Evolutionary conservation across 2,888 invertebrate species (phyloP).

Genomic region (Timandra comae): DNA sequence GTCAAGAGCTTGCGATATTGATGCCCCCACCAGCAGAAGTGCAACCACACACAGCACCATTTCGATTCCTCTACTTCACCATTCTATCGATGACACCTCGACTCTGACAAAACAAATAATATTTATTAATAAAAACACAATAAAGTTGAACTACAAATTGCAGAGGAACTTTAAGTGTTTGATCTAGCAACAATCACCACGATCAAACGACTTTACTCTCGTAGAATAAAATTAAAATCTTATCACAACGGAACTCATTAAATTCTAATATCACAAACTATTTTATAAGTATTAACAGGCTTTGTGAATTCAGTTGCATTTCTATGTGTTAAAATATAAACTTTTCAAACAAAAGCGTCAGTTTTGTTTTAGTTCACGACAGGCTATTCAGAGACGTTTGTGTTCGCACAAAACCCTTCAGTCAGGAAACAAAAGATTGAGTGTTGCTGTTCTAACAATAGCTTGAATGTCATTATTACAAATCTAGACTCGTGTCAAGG

Average conservation of each 20-base stretch:
- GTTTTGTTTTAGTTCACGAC: not conserved
- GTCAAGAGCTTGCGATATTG: constrained; percentile 49
- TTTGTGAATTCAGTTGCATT: no score
- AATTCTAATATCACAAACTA: no score
- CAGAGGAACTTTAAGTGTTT: no score
- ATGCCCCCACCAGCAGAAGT: constrained; percentile 42
- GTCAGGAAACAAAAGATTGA: constrained; percentile 32
- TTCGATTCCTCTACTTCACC: constrained; percentile 57
- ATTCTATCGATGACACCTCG: constrained; percentile 42
- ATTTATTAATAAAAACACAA: no score
- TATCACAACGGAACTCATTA: no score
- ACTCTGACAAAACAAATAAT: constrained; percentile 39
- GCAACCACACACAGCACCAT: constrained; percentile 55
- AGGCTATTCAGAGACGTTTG: not conserved
- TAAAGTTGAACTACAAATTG: no score
- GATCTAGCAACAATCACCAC: no score
- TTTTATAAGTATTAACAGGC: no score
- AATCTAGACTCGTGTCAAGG: constrained; percentile 29
- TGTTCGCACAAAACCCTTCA: constrained; percentile 20
- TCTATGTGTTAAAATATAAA: not conserved
- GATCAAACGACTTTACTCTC: no score
- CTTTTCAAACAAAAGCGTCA: not conserved
- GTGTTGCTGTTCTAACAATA: constrained; percentile 30
- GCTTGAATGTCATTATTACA: constrained; percentile 32
- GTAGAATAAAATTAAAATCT: no score